These are phyloP conservation scores for Centrocercus urophasianus DNA, from an alignment of 2,113 vertebrate species.

Conservation along the genomic window DNA sequence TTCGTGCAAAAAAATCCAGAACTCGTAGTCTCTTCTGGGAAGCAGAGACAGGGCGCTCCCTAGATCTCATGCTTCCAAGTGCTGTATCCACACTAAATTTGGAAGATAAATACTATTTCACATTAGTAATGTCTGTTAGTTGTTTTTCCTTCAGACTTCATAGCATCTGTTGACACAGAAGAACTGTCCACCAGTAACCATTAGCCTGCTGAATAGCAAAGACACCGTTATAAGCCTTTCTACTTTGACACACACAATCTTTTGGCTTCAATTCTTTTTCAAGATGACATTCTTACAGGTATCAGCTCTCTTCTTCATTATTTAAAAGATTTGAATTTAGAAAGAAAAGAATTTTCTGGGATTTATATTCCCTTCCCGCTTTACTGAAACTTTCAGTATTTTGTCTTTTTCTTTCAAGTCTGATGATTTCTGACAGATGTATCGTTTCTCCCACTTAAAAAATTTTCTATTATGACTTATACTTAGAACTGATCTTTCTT, in stretches of 20 bases:
- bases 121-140: not conserved
- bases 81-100: not conserved
- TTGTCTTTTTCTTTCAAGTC: constrained; percentile 14
- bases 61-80: not conserved
- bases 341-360: not conserved
- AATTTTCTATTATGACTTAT: not conserved
- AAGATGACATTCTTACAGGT: not conserved
- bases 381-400: constrained; percentile 20
- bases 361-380: constrained; percentile 7
- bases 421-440: constrained; percentile 26
- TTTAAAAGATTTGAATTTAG: not conserved
- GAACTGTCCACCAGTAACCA: not conserved
- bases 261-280: not conserved
- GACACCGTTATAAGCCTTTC: not conserved
- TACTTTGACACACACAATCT: not conserved
- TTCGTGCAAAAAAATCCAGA: not conserved
- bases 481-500: not conserved
- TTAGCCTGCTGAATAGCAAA: not conserved
- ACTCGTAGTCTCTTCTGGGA: not conserved
- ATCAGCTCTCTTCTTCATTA: not conserved
- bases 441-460: not conserved
- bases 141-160: not conserved
- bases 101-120: not conserved
- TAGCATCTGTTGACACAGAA: not conserved
- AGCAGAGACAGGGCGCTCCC: not conserved